phyloP scores from a whole-genome alignment of 2,888 invertebrate genomes.

The Monochamus alternatus region DNA sequence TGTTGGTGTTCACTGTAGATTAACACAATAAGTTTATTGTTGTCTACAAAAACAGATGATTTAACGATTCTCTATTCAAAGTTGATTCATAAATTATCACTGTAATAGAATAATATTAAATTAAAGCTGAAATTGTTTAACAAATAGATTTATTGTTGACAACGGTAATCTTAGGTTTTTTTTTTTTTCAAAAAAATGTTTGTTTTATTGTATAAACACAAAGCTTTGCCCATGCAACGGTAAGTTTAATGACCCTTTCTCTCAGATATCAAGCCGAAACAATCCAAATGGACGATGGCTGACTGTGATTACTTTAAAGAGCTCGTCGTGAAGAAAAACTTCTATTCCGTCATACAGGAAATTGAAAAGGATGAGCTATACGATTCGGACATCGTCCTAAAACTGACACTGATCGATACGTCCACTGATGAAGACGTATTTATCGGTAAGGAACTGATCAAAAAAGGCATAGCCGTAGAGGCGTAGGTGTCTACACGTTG shows the following conservation, averaged over 20 bases:
- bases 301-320: conserved; percentile 84
- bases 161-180: too few relatives aligned
- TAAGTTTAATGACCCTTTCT: conserved; percentile 38
- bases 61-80: too few relatives aligned
- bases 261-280: conserved; percentile 73
- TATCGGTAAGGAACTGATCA: conserved; percentile 78
- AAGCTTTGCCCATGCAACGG: too few relatives aligned
- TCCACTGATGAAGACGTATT: conserved; percentile 79
- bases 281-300: conserved; percentile 80
- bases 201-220: too few relatives aligned
- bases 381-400: conserved; percentile 77
- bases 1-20: too few relatives aligned
- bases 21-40: too few relatives aligned
- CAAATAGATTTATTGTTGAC: too few relatives aligned
- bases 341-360: conserved; percentile 80
- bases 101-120: too few relatives aligned
- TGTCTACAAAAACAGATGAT: too few relatives aligned
- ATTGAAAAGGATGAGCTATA: conserved; percentile 77
- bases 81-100: too few relatives aligned
- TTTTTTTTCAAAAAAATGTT: too few relatives aligned
- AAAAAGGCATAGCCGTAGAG: conserved; percentile 72
- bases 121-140: too few relatives aligned
- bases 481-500: conserved; percentile 11
- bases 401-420: conserved; percentile 82
- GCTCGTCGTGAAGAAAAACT: conserved; percentile 79